phyloP scores from a whole-genome alignment of 2,797 vertebrate species.

The Epinephelus coioides region DNA sequence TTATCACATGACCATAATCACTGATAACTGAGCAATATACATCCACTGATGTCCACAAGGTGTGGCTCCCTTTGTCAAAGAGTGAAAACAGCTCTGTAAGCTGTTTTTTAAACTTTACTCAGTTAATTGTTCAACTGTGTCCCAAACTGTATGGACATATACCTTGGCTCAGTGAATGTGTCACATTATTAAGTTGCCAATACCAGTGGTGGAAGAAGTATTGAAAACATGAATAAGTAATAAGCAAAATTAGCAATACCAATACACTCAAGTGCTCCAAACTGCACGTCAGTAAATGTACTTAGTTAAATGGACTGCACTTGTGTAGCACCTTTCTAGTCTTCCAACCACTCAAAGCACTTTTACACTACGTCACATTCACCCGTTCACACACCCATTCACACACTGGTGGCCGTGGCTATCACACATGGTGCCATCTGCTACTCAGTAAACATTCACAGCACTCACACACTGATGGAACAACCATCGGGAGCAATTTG shows the following conservation, averaged over 20 bases:
- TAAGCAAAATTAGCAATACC: too few relatives aligned
- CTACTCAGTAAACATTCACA: too few relatives aligned
- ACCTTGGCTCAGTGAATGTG: not conserved
- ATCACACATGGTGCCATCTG: too few relatives aligned
- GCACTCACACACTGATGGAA: too few relatives aligned
- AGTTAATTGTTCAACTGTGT: not conserved
- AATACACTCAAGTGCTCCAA: not conserved
- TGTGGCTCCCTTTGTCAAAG: not conserved
- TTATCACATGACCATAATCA: not conserved
- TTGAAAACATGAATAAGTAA: too few relatives aligned
- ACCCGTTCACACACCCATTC: too few relatives aligned
- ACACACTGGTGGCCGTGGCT: too few relatives aligned
- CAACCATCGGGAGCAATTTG: too few relatives aligned
- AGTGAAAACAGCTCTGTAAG: not conserved
- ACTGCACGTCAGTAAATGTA: not conserved
- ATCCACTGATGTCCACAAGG: not conserved
- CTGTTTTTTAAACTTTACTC: not conserved
- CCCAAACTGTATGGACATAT: not conserved
- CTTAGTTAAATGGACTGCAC: too few relatives aligned
- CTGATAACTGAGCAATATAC: constrained; percentile 3
- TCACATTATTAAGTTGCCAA: not conserved
- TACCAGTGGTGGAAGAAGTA: not conserved
- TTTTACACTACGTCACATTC: too few relatives aligned
- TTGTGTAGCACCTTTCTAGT: too few relatives aligned
- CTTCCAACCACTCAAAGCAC: too few relatives aligned